Conservation (phyloP, 2,113 vertebrate species). For the Syngnathus scovelli region DNA sequence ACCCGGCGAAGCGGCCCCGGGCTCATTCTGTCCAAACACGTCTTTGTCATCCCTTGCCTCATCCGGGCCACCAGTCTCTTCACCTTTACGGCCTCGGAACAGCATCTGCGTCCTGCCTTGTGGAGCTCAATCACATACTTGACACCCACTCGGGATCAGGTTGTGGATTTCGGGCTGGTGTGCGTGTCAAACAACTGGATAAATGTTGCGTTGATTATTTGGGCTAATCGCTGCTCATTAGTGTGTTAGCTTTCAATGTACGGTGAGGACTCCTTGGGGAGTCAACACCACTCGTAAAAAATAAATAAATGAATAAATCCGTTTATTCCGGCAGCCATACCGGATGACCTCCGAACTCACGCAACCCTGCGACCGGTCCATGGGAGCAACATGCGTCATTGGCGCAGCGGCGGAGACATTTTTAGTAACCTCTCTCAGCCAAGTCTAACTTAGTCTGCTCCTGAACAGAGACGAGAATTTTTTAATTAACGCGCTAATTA, state of each 20-base stretch:
- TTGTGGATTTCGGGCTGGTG: too few species aligned
- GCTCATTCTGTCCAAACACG: too few species aligned
- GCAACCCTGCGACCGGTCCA: constrained; percentile 22
- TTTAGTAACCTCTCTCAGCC: constrained; percentile 11
- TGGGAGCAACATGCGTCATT: constrained; percentile 19
- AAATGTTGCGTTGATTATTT: constrained; percentile 33
- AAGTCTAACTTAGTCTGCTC: constrained; percentile 9
- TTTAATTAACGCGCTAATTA: constrained; percentile 49
- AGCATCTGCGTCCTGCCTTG: constrained; percentile 46
- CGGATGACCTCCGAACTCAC: constrained; percentile 24
- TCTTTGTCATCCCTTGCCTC: too few species aligned
- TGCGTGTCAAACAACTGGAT: too few species aligned
- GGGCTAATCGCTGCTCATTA: constrained; percentile 48
- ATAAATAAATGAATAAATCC: not conserved
- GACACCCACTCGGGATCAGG: too few species aligned
- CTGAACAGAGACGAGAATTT: constrained; percentile 12
- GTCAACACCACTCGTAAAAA: constrained; percentile 19
- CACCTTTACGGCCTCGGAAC: too few species aligned
- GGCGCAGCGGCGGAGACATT: not conserved
- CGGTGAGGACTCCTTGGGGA: constrained; percentile 32
- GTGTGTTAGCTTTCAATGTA: constrained; percentile 45
- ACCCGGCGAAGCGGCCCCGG: too few species aligned
- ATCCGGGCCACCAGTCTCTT: too few species aligned
- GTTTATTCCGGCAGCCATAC: not conserved
- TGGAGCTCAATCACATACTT: too few species aligned